These are phyloP conservation scores for Dryobota labecula DNA, from an alignment of 2,888 invertebrate genomes.

Conservation along the genomic window DNA sequence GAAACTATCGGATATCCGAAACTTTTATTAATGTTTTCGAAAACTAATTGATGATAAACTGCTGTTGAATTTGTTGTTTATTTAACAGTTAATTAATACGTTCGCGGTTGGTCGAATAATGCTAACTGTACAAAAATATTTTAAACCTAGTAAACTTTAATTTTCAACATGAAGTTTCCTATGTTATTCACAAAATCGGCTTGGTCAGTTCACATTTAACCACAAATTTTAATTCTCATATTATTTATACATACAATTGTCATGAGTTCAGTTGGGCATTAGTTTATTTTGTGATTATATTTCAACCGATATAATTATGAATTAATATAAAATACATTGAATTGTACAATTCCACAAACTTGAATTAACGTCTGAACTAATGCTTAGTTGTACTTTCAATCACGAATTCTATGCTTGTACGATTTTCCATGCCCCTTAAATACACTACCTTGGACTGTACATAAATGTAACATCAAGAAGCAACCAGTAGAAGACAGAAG, in stretches of 20 bases:
- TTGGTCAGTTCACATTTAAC: neutral
- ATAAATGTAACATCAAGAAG: constrained; percentile 36
- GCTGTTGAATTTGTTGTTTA: neutral
- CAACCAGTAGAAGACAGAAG: constrained; percentile 63
- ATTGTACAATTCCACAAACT: too few relatives aligned
- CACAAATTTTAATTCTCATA: neutral
- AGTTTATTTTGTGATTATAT: neutral
- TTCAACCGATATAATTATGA: neutral
- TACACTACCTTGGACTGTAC: neutral
- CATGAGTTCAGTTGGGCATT: neutral
- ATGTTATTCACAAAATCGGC: neutral
- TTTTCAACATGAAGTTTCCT: neutral
- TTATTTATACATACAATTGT: neutral
- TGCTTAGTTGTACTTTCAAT: neutral
- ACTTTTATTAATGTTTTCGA: neutral
- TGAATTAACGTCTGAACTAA: neutral
- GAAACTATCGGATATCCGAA: constrained; percentile 20
- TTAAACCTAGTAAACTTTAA: neutral
- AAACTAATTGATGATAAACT: neutral
- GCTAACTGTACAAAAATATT: neutral
- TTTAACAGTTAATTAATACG: neutral
- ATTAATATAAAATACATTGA: neutral
- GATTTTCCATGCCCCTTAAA: neutral
- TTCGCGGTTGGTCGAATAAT: neutral
- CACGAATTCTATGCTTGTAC: neutral